Evolutionary conservation across 2,113 vertebrate genomes (phyloP).

Genomic region (Elephas maximus): DNA sequence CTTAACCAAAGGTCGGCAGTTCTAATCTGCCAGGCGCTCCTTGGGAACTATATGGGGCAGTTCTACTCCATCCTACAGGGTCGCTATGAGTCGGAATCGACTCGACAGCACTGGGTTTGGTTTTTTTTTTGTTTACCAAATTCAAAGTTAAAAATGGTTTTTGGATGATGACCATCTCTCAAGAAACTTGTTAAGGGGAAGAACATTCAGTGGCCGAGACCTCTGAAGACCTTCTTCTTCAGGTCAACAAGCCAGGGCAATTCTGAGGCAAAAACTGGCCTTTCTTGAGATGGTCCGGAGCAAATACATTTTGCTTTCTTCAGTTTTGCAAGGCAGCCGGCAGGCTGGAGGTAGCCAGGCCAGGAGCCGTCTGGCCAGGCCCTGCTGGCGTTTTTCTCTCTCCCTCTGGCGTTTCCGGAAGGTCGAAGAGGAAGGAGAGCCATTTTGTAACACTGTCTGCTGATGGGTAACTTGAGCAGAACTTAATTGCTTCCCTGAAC

Average conservation of each 20-base stretch:
- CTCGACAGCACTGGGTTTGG: too few relatives aligned
- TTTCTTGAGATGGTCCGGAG: background rate
- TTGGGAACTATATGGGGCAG: too few relatives aligned
- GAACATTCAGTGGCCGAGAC: background rate
- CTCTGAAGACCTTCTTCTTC: background rate
- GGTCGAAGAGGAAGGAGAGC: background rate
- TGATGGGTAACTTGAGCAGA: constrained; percentile 82
- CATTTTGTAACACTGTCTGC: constrained; percentile 67
- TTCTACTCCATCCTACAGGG: too few relatives aligned
- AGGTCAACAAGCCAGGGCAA: background rate
- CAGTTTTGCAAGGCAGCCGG: background rate
- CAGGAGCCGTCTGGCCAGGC: background rate
- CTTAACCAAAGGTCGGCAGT: background rate
- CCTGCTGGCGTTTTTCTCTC: fast-evolving
- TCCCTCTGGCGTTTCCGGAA: background rate
- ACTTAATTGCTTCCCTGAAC: constrained; percentile 88
- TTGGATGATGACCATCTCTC: background rate
- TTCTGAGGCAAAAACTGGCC: background rate
- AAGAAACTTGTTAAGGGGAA: background rate
- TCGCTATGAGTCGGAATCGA: too few relatives aligned
- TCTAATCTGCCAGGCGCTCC: too few relatives aligned
- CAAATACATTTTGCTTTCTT: background rate
- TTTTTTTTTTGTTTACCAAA: background rate
- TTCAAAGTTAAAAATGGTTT: background rate
- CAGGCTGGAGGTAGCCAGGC: background rate